A percentile compares a stretch with the other conserved stretches of the same genome.
Evolutionary conservation across 2,888 invertebrate genomes (phyloP).

Genomic region (Drosophila atripex): DNA sequence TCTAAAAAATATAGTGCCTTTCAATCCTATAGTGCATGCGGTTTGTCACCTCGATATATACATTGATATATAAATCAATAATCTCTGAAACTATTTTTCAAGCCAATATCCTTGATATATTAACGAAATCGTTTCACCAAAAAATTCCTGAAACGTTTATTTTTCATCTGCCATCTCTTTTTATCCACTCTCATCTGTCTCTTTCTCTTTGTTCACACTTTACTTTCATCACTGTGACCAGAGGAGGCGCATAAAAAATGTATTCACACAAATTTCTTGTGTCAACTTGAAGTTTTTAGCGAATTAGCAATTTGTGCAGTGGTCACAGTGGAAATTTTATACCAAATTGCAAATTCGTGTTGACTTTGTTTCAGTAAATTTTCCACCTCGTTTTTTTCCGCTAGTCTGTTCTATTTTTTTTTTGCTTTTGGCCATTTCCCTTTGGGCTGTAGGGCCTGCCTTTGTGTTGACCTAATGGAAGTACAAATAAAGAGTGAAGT

Average conservation of each 20-base stretch:
- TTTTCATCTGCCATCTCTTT: conserved; percentile 8
- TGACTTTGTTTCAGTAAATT: conserved; percentile 57
- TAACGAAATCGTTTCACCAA: not conserved
- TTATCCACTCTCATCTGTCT: conserved; percentile 2
- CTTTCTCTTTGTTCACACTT: not conserved
- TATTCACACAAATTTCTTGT: conserved; percentile 68
- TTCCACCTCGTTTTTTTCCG: conserved; percentile 40
- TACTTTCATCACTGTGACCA: not conserved
- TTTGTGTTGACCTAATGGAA: conserved; percentile 49
- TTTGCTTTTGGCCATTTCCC: conserved; percentile 25
- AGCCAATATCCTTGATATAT: too few species aligned
- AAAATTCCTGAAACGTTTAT: conserved; percentile 13
- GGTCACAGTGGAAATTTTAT: conserved; percentile 53
- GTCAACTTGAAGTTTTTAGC: conserved; percentile 62
- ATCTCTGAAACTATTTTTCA: too few species aligned
- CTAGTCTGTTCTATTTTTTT: conserved; percentile 6
- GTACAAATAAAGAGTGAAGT: conserved; percentile 43
- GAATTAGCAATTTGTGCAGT: conserved; percentile 65
- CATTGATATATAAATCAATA: too few species aligned
- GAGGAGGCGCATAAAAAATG: conserved; percentile 47
- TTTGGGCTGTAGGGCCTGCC: conserved; percentile 11
- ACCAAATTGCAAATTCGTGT: conserved; percentile 66
- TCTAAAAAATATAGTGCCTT: not conserved
- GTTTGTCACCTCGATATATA: too few species aligned
- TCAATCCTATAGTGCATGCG: too few species aligned